These are phyloP conservation scores for Nibea coibor DNA, from an alignment of 2,113 vertebrate species.

Conservation along the genomic window DNA sequence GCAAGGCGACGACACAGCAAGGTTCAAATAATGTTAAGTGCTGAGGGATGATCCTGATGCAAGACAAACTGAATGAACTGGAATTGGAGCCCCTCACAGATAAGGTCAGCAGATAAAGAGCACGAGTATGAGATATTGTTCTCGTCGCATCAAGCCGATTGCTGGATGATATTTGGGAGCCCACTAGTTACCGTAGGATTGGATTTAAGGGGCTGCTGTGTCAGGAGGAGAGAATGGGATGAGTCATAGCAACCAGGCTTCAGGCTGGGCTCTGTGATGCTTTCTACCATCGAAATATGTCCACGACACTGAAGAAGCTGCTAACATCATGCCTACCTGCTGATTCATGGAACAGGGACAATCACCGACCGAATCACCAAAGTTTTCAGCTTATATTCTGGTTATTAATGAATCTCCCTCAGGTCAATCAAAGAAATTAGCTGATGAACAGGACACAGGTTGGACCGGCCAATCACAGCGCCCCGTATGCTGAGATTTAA, in stretches of 20 bases:
- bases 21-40: slow-evolving; percentile 73
- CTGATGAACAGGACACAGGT: too few relatives aligned
- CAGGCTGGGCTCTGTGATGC: slow-evolving; percentile 42
- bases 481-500: too few relatives aligned
- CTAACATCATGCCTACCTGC: slow-evolving; percentile 3
- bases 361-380: neutral
- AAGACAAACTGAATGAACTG: slow-evolving; percentile 51
- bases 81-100: slow-evolving; percentile 47
- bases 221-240: slow-evolving; percentile 48
- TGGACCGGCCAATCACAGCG: too few relatives aligned
- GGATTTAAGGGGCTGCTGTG: slow-evolving; percentile 60
- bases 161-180: slow-evolving; percentile 56
- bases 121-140: slow-evolving; percentile 50
- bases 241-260: slow-evolving; percentile 61
- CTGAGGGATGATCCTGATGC: slow-evolving; percentile 65
- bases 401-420: too few relatives aligned
- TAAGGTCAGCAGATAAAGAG: slow-evolving; percentile 70
- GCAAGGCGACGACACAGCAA: slow-evolving; percentile 40
- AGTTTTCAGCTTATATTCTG: neutral
- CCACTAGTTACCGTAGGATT: slow-evolving; percentile 49
- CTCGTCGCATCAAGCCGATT: slow-evolving; percentile 20
- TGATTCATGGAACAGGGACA: slow-evolving; percentile 28
- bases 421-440: too few relatives aligned
- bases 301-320: neutral
- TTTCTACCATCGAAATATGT: slow-evolving; percentile 15